Conservation (phyloP, 2,113 vertebrate genomes). For the Zeus faber region DNA sequence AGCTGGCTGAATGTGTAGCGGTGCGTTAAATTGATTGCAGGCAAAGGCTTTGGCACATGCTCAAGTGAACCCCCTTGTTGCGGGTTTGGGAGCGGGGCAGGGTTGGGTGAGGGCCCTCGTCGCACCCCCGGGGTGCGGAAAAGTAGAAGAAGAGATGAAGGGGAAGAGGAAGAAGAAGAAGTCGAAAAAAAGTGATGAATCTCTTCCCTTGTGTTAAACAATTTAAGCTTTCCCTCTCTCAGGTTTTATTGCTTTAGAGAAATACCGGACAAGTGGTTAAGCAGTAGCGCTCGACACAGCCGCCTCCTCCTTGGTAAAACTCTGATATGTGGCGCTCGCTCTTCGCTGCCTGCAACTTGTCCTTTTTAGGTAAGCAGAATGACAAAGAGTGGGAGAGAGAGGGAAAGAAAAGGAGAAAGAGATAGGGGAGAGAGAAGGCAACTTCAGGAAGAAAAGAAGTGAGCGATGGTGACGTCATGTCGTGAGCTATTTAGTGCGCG, state of each 20-base stretch:
- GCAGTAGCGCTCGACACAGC: no score
- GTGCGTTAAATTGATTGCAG: slow-evolving; percentile 69
- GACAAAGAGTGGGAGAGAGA: slow-evolving; percentile 25
- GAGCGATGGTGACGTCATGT: slow-evolving; percentile 69
- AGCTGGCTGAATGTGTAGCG: slow-evolving; percentile 53
- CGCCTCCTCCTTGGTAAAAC: no score
- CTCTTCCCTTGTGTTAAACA: no score
- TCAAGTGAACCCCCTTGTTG: slow-evolving; percentile 31
- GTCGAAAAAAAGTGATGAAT: background rate
- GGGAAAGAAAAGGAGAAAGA: background rate
- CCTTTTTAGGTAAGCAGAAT: slow-evolving; percentile 58
- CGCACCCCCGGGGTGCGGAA: no score
- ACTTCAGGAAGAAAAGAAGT: slow-evolving; percentile 25
- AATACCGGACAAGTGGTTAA: no score
- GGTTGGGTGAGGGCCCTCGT: slow-evolving; percentile 18
- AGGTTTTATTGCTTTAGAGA: no score
- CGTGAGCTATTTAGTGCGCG: slow-evolving; percentile 40
- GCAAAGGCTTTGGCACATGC: slow-evolving; percentile 41
- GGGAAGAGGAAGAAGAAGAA: background rate
- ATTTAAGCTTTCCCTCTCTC: no score
- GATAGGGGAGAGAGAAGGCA: slow-evolving; percentile 40
- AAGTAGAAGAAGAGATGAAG: slow-evolving; percentile 20
- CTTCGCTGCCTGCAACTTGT: slow-evolving; percentile 24
- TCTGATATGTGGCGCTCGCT: slow-evolving; percentile 23
- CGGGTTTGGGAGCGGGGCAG: background rate